Evolutionary conservation across 2,888 invertebrate genomes (phyloP).

Genomic region (Tupiocoris notatus): DNA sequence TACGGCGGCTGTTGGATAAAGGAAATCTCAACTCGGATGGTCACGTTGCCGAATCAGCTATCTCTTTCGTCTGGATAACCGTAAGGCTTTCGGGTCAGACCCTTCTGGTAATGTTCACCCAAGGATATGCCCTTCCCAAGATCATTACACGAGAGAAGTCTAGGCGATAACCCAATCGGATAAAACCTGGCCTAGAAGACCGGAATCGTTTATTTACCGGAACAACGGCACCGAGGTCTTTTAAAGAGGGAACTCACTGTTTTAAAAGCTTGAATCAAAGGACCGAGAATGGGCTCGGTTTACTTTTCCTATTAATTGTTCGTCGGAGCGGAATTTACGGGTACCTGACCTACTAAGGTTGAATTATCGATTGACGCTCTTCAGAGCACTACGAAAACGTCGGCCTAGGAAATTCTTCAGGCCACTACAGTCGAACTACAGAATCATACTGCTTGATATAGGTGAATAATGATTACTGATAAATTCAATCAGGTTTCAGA

Average conservation of each 20-base stretch:
- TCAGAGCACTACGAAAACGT: too few relatives aligned
- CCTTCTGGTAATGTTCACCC: not conserved
- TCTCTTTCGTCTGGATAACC: not conserved
- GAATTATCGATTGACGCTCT: too few relatives aligned
- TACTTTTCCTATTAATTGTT: slow-evolving; percentile 7
- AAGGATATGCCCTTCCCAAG: not conserved
- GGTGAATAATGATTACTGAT: too few relatives aligned
- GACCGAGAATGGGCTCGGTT: not conserved
- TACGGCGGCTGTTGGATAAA: too few relatives aligned
- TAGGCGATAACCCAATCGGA: not conserved
- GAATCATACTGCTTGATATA: too few relatives aligned
- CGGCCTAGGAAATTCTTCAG: too few relatives aligned
- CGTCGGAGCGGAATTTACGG: not conserved
- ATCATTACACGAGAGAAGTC: not conserved
- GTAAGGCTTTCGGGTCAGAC: not conserved
- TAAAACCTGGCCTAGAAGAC: not conserved
- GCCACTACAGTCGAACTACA: too few relatives aligned
- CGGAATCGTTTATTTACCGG: slow-evolving; percentile 3
- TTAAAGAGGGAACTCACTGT: not conserved
- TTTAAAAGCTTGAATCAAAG: not conserved
- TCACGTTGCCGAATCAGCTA: not conserved
- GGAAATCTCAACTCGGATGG: not conserved
- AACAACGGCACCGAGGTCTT: not conserved
- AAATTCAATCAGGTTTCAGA: too few relatives aligned
- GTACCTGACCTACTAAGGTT: too few relatives aligned